Conservation (phyloP, 2,888 invertebrate genomes). For the Merodon equestris region DNA sequence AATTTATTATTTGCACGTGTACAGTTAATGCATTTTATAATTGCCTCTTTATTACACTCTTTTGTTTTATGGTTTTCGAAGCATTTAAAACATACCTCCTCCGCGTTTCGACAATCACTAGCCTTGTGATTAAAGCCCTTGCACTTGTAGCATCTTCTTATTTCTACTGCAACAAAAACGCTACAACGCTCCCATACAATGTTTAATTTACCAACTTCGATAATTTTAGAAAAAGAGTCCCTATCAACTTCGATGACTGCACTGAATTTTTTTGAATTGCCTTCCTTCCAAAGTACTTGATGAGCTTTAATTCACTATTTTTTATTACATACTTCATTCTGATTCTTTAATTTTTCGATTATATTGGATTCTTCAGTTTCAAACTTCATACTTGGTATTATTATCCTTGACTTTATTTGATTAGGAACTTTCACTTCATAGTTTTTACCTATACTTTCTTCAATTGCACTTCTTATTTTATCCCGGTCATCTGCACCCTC, state of each 20-base stretch:
- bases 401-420: slow-evolving; percentile 6
- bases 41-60: slow-evolving; percentile 22
- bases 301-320: slow-evolving; percentile 17
- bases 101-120: slow-evolving; percentile 5
- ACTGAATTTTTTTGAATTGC: not conserved
- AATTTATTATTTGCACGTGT: slow-evolving; percentile 24
- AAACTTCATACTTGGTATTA: slow-evolving; percentile 8
- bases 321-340: not conserved
- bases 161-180: slow-evolving; percentile 10
- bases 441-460: slow-evolving; percentile 10
- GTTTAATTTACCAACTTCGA: slow-evolving; percentile 5
- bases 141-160: slow-evolving; percentile 19
- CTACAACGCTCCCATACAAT: slow-evolving; percentile 13
- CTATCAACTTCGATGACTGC: slow-evolving; percentile 9
- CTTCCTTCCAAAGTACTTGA: slow-evolving; percentile 2
- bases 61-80: slow-evolving; percentile 23
- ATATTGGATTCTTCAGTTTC: not conserved
- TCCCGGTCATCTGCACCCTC: not conserved
- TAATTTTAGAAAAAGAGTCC: slow-evolving; percentile 6
- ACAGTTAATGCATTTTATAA: slow-evolving; percentile 35
- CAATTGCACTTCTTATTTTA: slow-evolving; percentile 15
- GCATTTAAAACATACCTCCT: slow-evolving; percentile 29
- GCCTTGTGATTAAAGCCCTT: slow-evolving; percentile 37
- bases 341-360: slow-evolving; percentile 4
- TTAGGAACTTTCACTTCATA: slow-evolving; percentile 17